These are phyloP conservation scores for Malurus melanocephalus DNA, from an alignment of 2,113 vertebrate genomes.

Conservation along the genomic window DNA sequence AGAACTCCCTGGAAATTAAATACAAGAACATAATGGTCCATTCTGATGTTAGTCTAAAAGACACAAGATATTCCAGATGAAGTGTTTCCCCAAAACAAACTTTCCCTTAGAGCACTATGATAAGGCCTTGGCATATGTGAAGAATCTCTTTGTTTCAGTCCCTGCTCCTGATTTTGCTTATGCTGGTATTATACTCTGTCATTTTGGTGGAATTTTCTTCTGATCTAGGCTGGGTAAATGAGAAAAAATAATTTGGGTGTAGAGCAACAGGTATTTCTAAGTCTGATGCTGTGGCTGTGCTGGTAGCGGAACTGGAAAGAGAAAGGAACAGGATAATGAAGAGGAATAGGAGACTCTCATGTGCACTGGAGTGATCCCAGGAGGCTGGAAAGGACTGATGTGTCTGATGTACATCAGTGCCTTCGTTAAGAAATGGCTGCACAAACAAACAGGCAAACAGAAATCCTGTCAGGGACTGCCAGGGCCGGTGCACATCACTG, in stretches of 20 bases:
- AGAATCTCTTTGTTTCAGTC: not conserved
- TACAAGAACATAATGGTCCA: not conserved
- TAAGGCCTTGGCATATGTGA: accelerated
- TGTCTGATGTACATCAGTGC: not conserved
- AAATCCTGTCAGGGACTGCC: not conserved
- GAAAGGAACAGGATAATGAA: not conserved
- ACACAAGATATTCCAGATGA: not conserved
- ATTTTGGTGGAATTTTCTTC: not conserved
- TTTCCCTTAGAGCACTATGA: not conserved
- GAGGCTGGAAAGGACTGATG: not conserved
- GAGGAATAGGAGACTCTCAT: not conserved
- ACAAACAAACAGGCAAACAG: slow-evolving; percentile 2
- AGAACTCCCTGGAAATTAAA: not conserved
- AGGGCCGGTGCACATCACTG: not conserved
- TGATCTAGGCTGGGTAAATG: not conserved
- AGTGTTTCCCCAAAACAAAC: accelerated
- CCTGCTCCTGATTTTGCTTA: not conserved
- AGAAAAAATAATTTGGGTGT: not conserved
- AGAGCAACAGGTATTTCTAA: not conserved
- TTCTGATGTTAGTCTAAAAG: not conserved
- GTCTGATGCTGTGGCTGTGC: not conserved
- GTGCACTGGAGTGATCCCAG: not conserved
- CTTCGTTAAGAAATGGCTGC: not conserved
- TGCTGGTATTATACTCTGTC: not conserved
- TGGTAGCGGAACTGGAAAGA: not conserved